Conservation (phyloP, 2,888 invertebrate species). For the Drosophila affinis region DNA sequence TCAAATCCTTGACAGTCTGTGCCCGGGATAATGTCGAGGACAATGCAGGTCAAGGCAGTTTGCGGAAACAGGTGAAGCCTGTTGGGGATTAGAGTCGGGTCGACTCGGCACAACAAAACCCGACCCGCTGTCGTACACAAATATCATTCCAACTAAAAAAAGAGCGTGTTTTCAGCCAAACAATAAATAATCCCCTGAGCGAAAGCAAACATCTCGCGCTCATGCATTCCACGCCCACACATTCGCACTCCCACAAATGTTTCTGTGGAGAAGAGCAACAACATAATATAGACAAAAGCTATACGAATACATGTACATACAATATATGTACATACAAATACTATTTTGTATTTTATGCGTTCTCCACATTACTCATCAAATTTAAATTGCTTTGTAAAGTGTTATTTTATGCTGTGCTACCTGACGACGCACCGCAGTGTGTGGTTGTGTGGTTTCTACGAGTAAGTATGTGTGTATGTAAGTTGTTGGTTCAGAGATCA, state of each 20-base stretch:
- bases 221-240: conserved; percentile 47
- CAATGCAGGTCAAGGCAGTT: conserved; percentile 59
- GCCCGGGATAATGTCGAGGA: conserved; percentile 56
- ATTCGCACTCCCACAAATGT: conserved; percentile 21
- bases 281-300: conserved; percentile 28
- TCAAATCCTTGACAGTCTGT: conserved; percentile 54
- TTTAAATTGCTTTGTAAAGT: conserved; percentile 63
- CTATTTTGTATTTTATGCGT: background rate
- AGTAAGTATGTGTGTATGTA: conserved; percentile 31
- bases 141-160: conserved; percentile 8
- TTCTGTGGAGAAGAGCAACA: conserved; percentile 41
- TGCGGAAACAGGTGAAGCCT: conserved; percentile 33
- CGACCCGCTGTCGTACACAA: background rate
- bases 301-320: background rate
- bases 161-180: conserved; percentile 15
- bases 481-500: conserved; percentile 24
- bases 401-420: conserved; percentile 61
- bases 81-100: background rate
- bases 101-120: background rate
- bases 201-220: conserved; percentile 40
- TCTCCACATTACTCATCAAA: conserved; percentile 66
- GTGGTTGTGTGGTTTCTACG: background rate
- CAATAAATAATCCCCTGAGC: conserved; percentile 32
- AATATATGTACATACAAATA: background rate
- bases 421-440: conserved; percentile 44